Evolutionary conservation across 2,888 invertebrate species (phyloP).

Genomic region (Bruchidius siliquastri): DNA sequence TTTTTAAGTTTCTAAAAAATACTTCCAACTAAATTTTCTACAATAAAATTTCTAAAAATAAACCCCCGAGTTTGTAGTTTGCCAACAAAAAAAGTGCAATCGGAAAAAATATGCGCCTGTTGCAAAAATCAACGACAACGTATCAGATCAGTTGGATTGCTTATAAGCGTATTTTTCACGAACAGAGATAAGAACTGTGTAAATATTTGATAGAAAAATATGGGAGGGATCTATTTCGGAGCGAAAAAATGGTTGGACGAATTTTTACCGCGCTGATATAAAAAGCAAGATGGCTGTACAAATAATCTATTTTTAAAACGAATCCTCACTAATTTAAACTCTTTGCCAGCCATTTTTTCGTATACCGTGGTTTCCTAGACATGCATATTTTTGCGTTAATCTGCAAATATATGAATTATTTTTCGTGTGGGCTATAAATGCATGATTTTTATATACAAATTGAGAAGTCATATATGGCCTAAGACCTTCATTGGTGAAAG

Average conservation of each 20-base stretch:
- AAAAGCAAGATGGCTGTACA: constrained; percentile 44
- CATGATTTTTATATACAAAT: background rate
- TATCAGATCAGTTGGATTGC: background rate
- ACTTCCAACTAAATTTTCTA: constrained; percentile 8
- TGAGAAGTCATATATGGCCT: background rate
- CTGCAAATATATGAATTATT: constrained; percentile 10
- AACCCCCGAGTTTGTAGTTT: constrained; percentile 10
- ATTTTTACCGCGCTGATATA: constrained; percentile 24
- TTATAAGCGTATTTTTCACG: constrained; percentile 9
- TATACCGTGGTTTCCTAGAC: constrained; percentile 4
- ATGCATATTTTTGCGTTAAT: background rate
- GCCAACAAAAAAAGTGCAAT: constrained; percentile 11
- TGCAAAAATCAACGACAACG: background rate
- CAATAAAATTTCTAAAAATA: constrained; percentile 13
- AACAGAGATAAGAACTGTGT: constrained; percentile 15
- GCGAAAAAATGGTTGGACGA: constrained; percentile 21
- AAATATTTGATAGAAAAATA: constrained; percentile 14
- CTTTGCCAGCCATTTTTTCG: constrained; percentile 17
- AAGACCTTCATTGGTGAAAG: too few species aligned
- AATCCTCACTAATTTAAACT: constrained; percentile 15
- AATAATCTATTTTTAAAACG: constrained; percentile 46
- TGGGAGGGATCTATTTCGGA: background rate
- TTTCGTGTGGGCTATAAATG: background rate
- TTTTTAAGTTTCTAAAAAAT: background rate
- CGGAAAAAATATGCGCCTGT: background rate